These are phyloP conservation scores for Notolabrus celidotus DNA, from an alignment of 2,797 vertebrate species.

Conservation along the genomic window DNA sequence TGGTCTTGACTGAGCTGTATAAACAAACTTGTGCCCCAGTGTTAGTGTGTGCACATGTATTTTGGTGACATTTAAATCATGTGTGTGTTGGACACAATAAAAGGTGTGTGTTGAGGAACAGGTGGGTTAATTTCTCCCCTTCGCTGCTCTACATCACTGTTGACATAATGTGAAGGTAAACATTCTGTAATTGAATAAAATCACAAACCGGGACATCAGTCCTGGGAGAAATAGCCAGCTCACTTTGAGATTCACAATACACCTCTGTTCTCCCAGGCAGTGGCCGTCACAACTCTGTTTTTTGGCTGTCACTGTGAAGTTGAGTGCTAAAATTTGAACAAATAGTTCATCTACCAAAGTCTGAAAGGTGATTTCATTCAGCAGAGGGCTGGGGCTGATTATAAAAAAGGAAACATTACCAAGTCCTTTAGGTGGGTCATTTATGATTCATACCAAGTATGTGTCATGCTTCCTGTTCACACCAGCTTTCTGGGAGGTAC, in stretches of 20 bases:
- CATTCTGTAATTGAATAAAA: conserved; percentile 78
- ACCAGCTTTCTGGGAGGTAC: conserved; percentile 73
- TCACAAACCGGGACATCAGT: conserved; percentile 65
- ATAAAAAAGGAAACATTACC: conserved; percentile 49
- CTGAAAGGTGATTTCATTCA: conserved; percentile 77
- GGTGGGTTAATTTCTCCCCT: conserved; percentile 77
- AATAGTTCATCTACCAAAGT: conserved; percentile 70
- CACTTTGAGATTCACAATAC: conserved; percentile 72
- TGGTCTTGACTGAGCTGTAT: conserved; percentile 62
- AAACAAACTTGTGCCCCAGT: conserved; percentile 69
- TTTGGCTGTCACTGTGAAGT: conserved; percentile 63
- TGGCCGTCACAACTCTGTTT: conserved; percentile 54
- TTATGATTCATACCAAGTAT: conserved; percentile 75
- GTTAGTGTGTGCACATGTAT: conserved; percentile 24
- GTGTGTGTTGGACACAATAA: conserved; percentile 41
- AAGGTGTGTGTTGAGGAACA: conserved; percentile 66
- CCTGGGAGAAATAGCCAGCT: conserved; percentile 37
- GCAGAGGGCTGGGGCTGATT: conserved; percentile 53
- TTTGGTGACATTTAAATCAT: conserved; percentile 28
- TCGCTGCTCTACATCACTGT: conserved; percentile 68
- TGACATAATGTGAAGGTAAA: conserved; percentile 79
- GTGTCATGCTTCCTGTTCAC: conserved; percentile 74
- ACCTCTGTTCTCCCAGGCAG: conserved; percentile 68
- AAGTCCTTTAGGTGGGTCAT: conserved; percentile 65
- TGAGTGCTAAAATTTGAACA: conserved; percentile 72